Evolutionary conservation across 2,113 vertebrate species (phyloP), one percentile per base, ranked within the genome.

Genomic region (Andinoacara biseriatus): DNA sequence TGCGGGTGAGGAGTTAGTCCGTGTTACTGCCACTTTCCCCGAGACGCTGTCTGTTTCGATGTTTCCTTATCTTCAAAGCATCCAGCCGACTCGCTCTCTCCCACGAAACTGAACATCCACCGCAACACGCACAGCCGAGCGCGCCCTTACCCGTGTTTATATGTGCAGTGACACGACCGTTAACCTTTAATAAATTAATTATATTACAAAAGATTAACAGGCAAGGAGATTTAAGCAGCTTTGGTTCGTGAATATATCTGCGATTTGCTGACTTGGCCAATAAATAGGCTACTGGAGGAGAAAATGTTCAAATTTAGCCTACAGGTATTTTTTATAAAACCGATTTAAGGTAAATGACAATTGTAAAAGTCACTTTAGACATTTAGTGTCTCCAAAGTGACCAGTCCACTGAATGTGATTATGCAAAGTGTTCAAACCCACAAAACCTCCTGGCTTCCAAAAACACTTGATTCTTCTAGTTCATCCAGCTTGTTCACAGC

Each of bases 91-190:
- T 9, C 54, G 46, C 63, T 67, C 35, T 61, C 35, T 56, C 22
- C 24, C 26, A 8, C 60, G 67, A 4, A 58, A 58, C 84, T 31
- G 43, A 72, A 57, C 26, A 24, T 62, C 59, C 20, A 61, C 59
- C 10, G 3, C 20, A 46, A 52, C 75, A 60, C 83, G 11, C 62
- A 59, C 63, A 77, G 46, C 63, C 79, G 43, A 49, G 18, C 82
- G 69, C 78, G 43, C 74, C 22, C 31, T 29, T 43, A 29, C 81
- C 60, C 15, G 54, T 74, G 57, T 82, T 85, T 75, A 84, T 80
- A 69, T 74, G 35, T 82, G 78, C 61, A 40, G 52, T 76, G 89
- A 80, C 88, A 90, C 52, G 58, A 69, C 52, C 74, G 63, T 91
- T 90, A 86, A 92, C 83, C 74, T 78, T 72, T 72, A 72, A 72